phyloP scores from a whole-genome alignment of 2,888 invertebrate species.

The Temnothorax rugatulus region DNA sequence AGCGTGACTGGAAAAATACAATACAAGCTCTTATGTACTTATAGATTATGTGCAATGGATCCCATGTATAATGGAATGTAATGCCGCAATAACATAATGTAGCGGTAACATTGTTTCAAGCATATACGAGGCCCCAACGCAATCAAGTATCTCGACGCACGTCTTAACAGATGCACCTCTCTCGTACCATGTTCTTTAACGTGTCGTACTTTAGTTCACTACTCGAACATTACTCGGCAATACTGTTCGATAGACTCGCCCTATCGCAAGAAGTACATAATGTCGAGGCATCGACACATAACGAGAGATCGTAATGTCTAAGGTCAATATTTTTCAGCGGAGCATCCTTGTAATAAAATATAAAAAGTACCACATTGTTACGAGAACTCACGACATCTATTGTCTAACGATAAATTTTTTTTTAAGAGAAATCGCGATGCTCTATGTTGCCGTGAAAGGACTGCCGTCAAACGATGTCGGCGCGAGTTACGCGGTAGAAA shows the following conservation, averaged over 20 bases:
- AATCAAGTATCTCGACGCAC: constrained; percentile 65
- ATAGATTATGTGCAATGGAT: constrained; percentile 66
- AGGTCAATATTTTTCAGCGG: constrained; percentile 57
- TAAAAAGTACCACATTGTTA: neutral
- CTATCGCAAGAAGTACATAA: constrained; percentile 27
- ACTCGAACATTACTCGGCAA: constrained; percentile 59
- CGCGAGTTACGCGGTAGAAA: constrained; percentile 60
- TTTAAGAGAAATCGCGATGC: constrained; percentile 19
- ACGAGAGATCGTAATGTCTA: constrained; percentile 46
- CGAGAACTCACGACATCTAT: constrained; percentile 2
- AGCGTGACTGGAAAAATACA: constrained; percentile 39
- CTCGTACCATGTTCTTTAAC: constrained; percentile 32
- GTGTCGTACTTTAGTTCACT: constrained; percentile 65
- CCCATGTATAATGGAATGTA: constrained; percentile 77
- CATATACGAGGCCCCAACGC: constrained; percentile 61
- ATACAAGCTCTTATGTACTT: constrained; percentile 65
- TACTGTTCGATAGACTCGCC: constrained; percentile 62
- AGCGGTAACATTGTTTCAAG: constrained; percentile 73
- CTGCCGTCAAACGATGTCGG: constrained; percentile 55
- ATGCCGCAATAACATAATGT: constrained; percentile 79
- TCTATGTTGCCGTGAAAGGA: constrained; percentile 37
- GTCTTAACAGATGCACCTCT: constrained; percentile 71
- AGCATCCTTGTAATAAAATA: constrained; percentile 31
- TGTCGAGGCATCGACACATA: constrained; percentile 42
- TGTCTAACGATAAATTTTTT: constrained; percentile 27